Conservation (phyloP, 2,797 vertebrate genomes). For the Pseudomugil gertrudae region DNA sequence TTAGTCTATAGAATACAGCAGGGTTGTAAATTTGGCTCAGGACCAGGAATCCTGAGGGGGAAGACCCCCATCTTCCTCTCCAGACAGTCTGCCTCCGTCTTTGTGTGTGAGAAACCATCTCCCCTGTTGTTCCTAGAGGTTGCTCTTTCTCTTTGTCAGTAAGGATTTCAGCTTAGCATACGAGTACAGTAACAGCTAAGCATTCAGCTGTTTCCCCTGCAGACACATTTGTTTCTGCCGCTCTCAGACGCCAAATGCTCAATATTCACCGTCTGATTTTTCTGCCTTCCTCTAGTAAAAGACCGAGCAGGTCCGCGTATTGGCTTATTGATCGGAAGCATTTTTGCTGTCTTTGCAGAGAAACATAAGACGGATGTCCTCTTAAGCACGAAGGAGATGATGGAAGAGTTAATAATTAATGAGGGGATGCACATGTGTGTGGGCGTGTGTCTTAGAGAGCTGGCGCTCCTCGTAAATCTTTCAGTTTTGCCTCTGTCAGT, state of each 20-base stretch:
- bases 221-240: constrained; percentile 30
- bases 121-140: constrained; percentile 30
- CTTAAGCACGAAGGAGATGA: constrained; percentile 33
- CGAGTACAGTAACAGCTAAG: constrained; percentile 21
- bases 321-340: constrained; percentile 53
- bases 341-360: constrained; percentile 57
- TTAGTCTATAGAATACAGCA: constrained; percentile 12
- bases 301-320: constrained; percentile 8
- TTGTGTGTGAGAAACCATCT: background rate
- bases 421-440: constrained; percentile 8
- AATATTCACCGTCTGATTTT: constrained; percentile 6
- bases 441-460: constrained; percentile 13
- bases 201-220: constrained; percentile 7
- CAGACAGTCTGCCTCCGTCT: constrained; percentile 39
- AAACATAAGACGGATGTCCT: constrained; percentile 38
- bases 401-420: constrained; percentile 61
- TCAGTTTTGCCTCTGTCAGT: constrained; percentile 40
- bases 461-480: constrained; percentile 52
- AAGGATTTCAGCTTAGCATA: constrained; percentile 34
- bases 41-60: constrained; percentile 32
- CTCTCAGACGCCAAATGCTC: background rate
- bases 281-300: constrained; percentile 24
- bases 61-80: constrained; percentile 41
- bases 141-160: constrained; percentile 35
- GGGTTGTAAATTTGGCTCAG: constrained; percentile 35